Evolutionary conservation across 2,888 invertebrate genomes (phyloP).

Genomic region (Tyria jacobaeae): DNA sequence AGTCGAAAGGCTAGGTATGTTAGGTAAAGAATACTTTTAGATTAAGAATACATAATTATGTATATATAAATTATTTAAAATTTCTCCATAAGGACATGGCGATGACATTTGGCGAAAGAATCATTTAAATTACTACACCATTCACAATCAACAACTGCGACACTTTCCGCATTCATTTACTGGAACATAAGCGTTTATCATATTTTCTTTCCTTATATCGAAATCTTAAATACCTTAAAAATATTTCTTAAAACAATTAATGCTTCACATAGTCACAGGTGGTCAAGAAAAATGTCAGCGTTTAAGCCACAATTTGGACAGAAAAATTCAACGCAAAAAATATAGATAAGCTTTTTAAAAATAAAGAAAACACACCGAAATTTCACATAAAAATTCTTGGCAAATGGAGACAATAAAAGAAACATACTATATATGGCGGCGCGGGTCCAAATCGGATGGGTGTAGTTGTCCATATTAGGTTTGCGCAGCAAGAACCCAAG

Average conservation of each 20-base stretch:
- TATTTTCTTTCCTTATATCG: not conserved
- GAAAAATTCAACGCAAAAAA: conserved; percentile 35
- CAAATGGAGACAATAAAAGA: conserved; percentile 72
- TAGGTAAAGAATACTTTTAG: not conserved
- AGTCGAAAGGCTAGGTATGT: too few species aligned
- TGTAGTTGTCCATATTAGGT: conserved; percentile 77
- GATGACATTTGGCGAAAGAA: not conserved
- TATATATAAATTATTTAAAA: not conserved
- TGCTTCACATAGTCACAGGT: conserved; percentile 35
- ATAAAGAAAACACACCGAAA: conserved; percentile 52
- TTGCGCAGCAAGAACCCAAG: conserved; percentile 72
- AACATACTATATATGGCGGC: conserved; percentile 64
- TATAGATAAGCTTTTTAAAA: conserved; percentile 23
- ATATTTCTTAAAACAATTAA: not conserved
- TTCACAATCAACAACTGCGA: not conserved
- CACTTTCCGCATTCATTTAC: not conserved
- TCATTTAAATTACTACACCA: not conserved
- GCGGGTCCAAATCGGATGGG: conserved; percentile 61
- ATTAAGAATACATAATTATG: not conserved
- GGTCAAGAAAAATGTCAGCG: conserved; percentile 28
- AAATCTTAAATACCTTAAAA: not conserved
- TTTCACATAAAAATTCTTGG: conserved; percentile 56
- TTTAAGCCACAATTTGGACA: conserved; percentile 40
- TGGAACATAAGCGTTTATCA: not conserved
- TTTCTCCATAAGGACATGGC: not conserved